Base-by-base conservation (phyloP, 2,797 vertebrate species). In the Glyptemys insculpta region DNA sequence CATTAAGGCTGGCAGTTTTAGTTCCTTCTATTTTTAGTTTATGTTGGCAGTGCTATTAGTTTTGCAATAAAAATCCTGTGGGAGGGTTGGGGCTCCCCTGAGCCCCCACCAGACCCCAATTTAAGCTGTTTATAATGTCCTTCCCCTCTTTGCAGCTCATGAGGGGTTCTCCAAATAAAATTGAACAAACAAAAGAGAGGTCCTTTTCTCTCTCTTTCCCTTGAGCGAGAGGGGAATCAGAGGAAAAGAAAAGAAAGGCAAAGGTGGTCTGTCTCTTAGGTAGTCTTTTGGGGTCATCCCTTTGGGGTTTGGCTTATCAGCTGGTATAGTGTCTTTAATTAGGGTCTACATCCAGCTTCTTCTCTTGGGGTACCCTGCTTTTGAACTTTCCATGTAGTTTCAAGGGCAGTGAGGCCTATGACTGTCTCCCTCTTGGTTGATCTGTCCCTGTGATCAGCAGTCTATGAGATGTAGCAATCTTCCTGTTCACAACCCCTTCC, bases 21-120 rank as follows among this genome's bases (percentile, higher is more conserved):
- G 84, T 87, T 93, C 7, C 86, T 93, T 95, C 62, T 74, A 34
- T 21, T 87, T 76, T 34, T 65, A 76, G 54, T 86, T 94, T 86
- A 56, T 87, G 91, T 93, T 95, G 59, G n/a, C 81, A 87, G 23
- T 86, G 68, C 21, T 44, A 74, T 44, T 74, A 41, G 37, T 23
- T 25, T 74, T 41, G 10, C 37, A 74, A 74, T 12, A 41, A 41
- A 74, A 21, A 44, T 62, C 31, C 16, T 62, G 59, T 62, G 59
- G 31, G 31, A 62, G 15, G 31, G 31, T 62, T 62, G 31, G 31
- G 31, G 59, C 59, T 34, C 37, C 21, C 10, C 68, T 72, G 5
- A 72, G 18, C 37, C 37, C 62, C 34, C 62, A 68, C 16, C 2
- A 68, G 34, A n/a, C 34, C 62, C 34, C 62, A 37, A 11, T 37